Percentiles rank a stretch among this genome's conserved stretches.
These are phyloP conservation scores for Tetraodon nigroviridis DNA, from an alignment of 2,113 vertebrate genomes.

Conservation along the genomic window DNA sequence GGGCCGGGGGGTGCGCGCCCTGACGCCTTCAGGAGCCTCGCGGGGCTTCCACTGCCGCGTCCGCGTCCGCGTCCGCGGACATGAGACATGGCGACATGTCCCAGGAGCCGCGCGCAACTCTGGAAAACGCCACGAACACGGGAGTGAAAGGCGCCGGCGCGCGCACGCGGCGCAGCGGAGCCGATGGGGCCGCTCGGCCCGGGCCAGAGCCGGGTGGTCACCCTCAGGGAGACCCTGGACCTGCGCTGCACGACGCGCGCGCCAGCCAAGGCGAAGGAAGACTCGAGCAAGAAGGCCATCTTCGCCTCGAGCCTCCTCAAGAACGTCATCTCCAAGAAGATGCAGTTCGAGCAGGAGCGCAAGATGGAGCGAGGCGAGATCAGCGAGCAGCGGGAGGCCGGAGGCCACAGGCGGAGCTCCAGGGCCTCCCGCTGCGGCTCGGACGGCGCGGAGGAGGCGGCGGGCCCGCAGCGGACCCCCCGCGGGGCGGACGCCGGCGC, in stretches of 20 bases:
- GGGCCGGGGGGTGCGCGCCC: slow-evolving; percentile 86
- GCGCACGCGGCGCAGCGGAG: slow-evolving; percentile 50
- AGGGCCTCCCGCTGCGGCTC: slow-evolving; percentile 79
- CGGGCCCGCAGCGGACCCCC: slow-evolving; percentile 76
- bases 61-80: slow-evolving; percentile 85
- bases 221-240: slow-evolving; percentile 82
- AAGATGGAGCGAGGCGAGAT: slow-evolving; percentile 95
- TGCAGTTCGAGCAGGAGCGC: slow-evolving; percentile 93
- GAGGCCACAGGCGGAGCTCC: slow-evolving; percentile 70
- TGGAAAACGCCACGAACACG: slow-evolving; percentile 51
- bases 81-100: slow-evolving; percentile 80
- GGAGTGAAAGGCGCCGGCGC: slow-evolving; percentile 56
- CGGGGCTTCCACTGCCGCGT: slow-evolving; percentile 87
- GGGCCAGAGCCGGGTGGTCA: slow-evolving; percentile 75
- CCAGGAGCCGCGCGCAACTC: slow-evolving; percentile 51
- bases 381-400: slow-evolving; percentile 73
- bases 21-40: slow-evolving; percentile 95
- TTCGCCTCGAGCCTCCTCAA: slow-evolving; percentile 91
- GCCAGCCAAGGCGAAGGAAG: slow-evolving; percentile 70
- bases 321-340: slow-evolving; percentile 96
- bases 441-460: slow-evolving; percentile 73
- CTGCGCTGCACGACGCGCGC: slow-evolving; percentile 63
- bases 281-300: slow-evolving; percentile 82
- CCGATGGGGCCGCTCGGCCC: slow-evolving; percentile 68
- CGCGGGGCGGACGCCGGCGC: slow-evolving; percentile 76